phyloP scores from a whole-genome alignment of 2,888 invertebrate species.

The Microdon myrmicae region DNA sequence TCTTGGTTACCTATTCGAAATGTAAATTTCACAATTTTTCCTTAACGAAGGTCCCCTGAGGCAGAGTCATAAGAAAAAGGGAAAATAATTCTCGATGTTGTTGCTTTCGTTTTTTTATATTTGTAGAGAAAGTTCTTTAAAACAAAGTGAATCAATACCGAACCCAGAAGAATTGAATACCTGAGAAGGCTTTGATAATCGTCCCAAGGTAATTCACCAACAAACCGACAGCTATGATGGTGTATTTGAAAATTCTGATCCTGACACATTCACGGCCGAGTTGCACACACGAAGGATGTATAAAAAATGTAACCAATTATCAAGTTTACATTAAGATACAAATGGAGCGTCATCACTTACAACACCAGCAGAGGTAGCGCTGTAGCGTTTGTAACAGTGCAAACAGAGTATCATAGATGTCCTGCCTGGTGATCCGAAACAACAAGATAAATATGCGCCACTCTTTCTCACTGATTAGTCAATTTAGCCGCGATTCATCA shows the following conservation, averaged over 20 bases:
- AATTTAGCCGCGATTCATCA: constrained; percentile 46
- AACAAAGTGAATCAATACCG: constrained; percentile 32
- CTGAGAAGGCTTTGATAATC: constrained; percentile 22
- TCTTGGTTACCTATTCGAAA: constrained; percentile 44
- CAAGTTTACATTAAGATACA: constrained; percentile 27
- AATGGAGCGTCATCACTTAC: constrained; percentile 42
- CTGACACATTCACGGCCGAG: constrained; percentile 15
- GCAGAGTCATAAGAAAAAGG: constrained; percentile 9
- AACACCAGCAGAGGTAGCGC: no score
- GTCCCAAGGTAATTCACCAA: constrained; percentile 15
- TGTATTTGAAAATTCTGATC: no score
- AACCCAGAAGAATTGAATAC: neutral
- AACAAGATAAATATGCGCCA: constrained; percentile 19
- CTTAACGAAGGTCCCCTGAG: constrained; percentile 47
- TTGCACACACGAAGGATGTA: neutral
- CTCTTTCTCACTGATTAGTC: constrained; percentile 48
- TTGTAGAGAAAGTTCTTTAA: constrained; percentile 24
- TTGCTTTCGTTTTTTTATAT: no score
- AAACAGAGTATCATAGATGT: no score
- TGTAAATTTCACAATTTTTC: constrained; percentile 44
- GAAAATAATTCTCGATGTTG: constrained; percentile 18
- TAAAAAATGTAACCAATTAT: constrained; percentile 33
- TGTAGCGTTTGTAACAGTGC: no score
- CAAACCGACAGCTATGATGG: no score
- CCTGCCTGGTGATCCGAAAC: constrained; percentile 1